These are phyloP conservation scores for Cyphomyrus discorhynchus DNA, from an alignment of 2,113 vertebrate genomes.

Conservation along the genomic window DNA sequence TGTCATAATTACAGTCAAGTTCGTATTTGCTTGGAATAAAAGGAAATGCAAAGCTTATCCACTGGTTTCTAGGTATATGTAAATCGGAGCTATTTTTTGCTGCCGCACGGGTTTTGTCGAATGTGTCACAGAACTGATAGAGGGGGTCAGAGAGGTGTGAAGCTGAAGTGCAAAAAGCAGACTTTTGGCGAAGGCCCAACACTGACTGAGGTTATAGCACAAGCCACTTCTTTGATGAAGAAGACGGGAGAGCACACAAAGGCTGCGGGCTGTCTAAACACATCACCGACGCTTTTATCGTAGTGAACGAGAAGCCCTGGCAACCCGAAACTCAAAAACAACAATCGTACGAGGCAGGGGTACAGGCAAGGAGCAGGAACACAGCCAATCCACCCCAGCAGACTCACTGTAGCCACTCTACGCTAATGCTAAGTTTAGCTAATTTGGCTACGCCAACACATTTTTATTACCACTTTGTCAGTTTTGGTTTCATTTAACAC, in stretches of 20 bases:
- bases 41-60: not conserved
- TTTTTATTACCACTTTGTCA: not conserved
- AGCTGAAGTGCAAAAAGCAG: not conserved
- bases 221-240: not conserved
- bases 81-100: not conserved
- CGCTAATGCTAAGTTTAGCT: not conserved
- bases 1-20: not conserved
- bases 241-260: not conserved
- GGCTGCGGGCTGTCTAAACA: not conserved
- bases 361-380: not conserved
- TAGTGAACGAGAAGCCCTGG: not conserved
- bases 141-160: not conserved
- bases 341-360: not conserved
- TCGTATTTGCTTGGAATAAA: not conserved
- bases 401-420: not conserved
- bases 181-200: not conserved
- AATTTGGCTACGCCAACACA: not conserved
- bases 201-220: not conserved
- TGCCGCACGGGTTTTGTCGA: not conserved
- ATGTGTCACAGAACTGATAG: not conserved
- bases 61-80: not conserved
- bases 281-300: not conserved
- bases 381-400: not conserved
- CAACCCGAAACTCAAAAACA: not conserved
- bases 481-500: not conserved